Percentiles rank a stretch among this genome's conserved stretches.
Evolutionary conservation across 2,797 vertebrate genomes (phyloP).

Genomic region (Mycteria americana): DNA sequence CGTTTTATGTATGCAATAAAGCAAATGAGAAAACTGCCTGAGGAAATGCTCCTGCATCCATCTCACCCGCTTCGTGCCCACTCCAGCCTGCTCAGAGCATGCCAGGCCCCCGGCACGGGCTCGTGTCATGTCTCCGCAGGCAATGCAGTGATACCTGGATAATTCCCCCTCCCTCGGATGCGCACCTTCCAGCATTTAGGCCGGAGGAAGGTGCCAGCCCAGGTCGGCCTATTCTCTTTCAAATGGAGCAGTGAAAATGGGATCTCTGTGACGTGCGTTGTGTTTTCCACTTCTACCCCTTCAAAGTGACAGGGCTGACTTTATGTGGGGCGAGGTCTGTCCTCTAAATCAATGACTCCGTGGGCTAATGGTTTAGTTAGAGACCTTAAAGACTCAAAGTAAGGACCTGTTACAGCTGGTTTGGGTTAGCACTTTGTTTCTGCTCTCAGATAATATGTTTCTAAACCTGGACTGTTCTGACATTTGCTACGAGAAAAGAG

Average conservation of each 20-base stretch:
- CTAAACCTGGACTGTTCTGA: slow-evolving; percentile 29
- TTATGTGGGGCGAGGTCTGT: neutral
- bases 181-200: fast-evolving
- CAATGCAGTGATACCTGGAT: fast-evolving
- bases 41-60: neutral
- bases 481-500: slow-evolving; percentile 7
- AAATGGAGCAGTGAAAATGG: neutral
- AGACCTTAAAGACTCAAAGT: neutral
- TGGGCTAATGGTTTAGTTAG: neutral
- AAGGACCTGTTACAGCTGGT: neutral
- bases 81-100: neutral
- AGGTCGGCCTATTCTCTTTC: neutral
- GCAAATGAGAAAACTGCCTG: neutral
- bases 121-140: neutral
- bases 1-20: fast-evolving
- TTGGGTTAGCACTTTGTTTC: slow-evolving; percentile 28
- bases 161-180: neutral
- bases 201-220: neutral
- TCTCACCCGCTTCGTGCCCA: neutral
- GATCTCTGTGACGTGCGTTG: neutral
- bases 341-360: neutral
- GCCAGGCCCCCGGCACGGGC: fast-evolving
- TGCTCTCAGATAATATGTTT: slow-evolving; percentile 13
- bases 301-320: neutral
- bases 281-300: neutral